A percentile compares a stretch with the other conserved stretches of the same genome.
These are phyloP conservation scores for Drosophila rufa DNA, from an alignment of 1,140 invertebrate genomes.

Conservation along the genomic window DNA sequence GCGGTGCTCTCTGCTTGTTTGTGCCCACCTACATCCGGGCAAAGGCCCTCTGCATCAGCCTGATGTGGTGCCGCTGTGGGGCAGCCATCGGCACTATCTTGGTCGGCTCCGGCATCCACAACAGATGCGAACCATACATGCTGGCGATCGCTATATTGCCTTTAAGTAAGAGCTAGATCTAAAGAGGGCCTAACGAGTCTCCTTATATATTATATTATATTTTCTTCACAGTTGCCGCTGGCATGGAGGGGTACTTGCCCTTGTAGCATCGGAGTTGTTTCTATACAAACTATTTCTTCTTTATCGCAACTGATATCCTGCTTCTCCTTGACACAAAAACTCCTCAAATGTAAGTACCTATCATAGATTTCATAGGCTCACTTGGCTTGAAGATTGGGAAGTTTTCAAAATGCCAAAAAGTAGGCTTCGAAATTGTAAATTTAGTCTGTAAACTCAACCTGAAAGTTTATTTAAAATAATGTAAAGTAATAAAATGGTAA, in stretches of 20 bases:
- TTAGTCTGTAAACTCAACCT: background rate
- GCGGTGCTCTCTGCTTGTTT: constrained; percentile 56
- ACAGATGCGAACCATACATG: constrained; percentile 51
- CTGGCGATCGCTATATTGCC: constrained; percentile 48
- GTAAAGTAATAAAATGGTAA: background rate
- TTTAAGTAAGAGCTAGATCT: constrained; percentile 37
- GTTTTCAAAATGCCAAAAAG: constrained; percentile 2
- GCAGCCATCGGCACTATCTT: constrained; percentile 52
- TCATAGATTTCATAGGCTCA: too few relatives aligned
- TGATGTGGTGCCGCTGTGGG: constrained; percentile 65
- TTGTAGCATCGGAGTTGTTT: background rate
- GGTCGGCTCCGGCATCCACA: constrained; percentile 46
- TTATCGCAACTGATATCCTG: too few relatives aligned
- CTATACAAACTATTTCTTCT: too few relatives aligned
- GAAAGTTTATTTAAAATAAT: background rate
- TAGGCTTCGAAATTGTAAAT: background rate
- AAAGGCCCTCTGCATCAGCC: constrained; percentile 62
- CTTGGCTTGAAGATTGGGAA: too few relatives aligned
- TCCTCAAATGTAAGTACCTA: too few relatives aligned
- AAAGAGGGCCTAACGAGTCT: too few relatives aligned
- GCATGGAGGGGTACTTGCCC: constrained; percentile 57
- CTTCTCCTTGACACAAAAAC: too few relatives aligned
- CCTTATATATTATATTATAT: background rate
- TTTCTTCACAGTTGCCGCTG: constrained; percentile 42
- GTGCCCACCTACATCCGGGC: constrained; percentile 58